Conservation (phyloP, 1,140 invertebrate genomes). For the Drosophila nikananu region DNA sequence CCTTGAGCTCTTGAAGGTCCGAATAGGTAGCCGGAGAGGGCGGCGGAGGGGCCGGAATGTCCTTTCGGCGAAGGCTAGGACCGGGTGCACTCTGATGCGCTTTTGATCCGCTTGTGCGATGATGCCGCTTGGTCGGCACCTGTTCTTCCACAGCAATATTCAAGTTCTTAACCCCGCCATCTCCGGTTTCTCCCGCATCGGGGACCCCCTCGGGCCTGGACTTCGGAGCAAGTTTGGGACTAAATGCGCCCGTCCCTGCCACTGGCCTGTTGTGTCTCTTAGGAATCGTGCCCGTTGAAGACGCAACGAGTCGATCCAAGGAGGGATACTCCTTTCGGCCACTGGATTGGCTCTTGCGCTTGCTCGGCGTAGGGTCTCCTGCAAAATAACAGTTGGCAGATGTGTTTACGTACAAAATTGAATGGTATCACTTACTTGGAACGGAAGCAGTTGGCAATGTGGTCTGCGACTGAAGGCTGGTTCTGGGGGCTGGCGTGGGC, state of each 20-base stretch:
- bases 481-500: conserved; percentile 75
- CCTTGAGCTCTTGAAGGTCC: conserved; percentile 75
- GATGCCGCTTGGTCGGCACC: conserved; percentile 47
- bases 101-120: conserved; percentile 56
- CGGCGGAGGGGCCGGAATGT: conserved; percentile 76
- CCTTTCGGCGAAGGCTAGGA: conserved; percentile 59
- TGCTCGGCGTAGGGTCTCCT: conserved; percentile 44
- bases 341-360: conserved; percentile 30
- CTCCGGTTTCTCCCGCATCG: conserved; percentile 16
- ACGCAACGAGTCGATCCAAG: conserved; percentile 68
- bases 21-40: conserved; percentile 81
- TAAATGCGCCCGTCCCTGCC: conserved; percentile 9
- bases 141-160: conserved; percentile 32
- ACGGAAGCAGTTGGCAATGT: conserved; percentile 8
- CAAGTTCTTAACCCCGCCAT: conserved; percentile 11
- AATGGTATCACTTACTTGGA: conserved; percentile 23
- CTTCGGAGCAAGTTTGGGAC: conserved; percentile 27
- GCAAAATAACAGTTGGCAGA: not conserved
- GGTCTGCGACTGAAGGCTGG: conserved; percentile 47
- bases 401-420: not conserved
- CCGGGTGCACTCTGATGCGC: conserved; percentile 24
- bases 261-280: conserved; percentile 40
- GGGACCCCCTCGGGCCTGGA: conserved; percentile 7
- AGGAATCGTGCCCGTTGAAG: conserved; percentile 76
- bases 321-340: conserved; percentile 73